A percentile compares a stretch with the other conserved stretches of the same genome.
Evolutionary conservation across 2,797 vertebrate genomes (phyloP).

Genomic region (Uromys caudimaculatus): DNA sequence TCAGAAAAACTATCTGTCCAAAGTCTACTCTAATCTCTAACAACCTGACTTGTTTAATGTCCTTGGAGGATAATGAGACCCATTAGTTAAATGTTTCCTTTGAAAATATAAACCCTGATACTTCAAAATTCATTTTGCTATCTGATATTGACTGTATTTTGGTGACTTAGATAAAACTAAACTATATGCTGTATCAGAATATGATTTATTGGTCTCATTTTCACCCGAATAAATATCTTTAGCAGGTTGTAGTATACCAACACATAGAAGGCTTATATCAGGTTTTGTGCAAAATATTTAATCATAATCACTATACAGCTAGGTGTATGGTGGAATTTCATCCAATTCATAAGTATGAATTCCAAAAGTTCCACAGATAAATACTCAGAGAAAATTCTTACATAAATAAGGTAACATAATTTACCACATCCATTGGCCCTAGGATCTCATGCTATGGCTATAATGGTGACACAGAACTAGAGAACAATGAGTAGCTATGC

Average conservation of each 20-base stretch:
- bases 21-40: slow-evolving; percentile 10
- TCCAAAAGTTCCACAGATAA: slow-evolving; percentile 17
- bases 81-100: slow-evolving; percentile 42
- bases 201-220: slow-evolving; percentile 60
- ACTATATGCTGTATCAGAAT: slow-evolving; percentile 13
- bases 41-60: slow-evolving; percentile 9
- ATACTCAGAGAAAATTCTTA: slow-evolving; percentile 28
- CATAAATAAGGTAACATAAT: neutral
- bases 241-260: slow-evolving; percentile 35
- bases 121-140: neutral
- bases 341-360: slow-evolving; percentile 41
- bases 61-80: neutral
- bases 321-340: neutral
- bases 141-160: slow-evolving; percentile 21
- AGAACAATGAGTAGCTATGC: neutral
- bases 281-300: neutral
- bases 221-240: slow-evolving; percentile 59
- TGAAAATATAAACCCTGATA: slow-evolving; percentile 11
- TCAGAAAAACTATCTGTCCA: neutral
- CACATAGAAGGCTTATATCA: slow-evolving; percentile 26
- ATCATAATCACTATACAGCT: slow-evolving; percentile 1
- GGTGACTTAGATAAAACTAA: slow-evolving; percentile 42
- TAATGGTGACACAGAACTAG: neutral
- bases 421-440: neutral
- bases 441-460: neutral